These are phyloP conservation scores for Eurystomus glaucurus DNA, from an alignment of 2,797 vertebrate species.

Conservation along the genomic window DNA sequence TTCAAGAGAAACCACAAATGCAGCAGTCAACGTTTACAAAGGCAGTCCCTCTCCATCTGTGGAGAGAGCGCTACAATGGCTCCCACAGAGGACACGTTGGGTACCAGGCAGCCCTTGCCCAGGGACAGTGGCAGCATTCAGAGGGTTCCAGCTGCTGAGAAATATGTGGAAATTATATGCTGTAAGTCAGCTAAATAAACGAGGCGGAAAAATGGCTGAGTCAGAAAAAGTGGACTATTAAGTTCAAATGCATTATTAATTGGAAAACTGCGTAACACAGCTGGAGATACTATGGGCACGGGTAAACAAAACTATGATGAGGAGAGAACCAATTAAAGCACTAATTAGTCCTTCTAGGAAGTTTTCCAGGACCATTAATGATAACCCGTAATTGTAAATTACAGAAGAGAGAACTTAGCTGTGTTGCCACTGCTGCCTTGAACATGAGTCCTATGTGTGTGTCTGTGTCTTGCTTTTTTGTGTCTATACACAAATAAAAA, in stretches of 20 bases:
- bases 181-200: conserved; percentile 48
- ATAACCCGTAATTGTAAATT: neutral
- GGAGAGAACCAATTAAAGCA: conserved; percentile 31
- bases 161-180: conserved; percentile 44
- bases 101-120: conserved; percentile 5
- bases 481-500: neutral
- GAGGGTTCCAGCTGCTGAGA: conserved; percentile 37
- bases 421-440: neutral
- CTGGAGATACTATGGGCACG: conserved; percentile 35
- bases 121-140: conserved; percentile 63
- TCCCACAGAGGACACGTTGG: neutral
- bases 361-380: neutral
- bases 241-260: conserved; percentile 37
- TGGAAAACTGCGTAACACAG: conserved; percentile 51
- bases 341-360: conserved; percentile 33
- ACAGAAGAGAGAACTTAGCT: neutral
- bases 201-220: conserved; percentile 48
- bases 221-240: conserved; percentile 32
- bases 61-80: neutral
- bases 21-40: neutral
- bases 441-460: neutral
- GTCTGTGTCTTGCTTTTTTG: neutral
- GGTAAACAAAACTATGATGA: conserved; percentile 26
- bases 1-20: neutral
- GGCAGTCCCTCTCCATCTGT: neutral